Base-by-base conservation (phyloP, 2,113 vertebrate genomes). In the Oophaga pumilio region DNA sequence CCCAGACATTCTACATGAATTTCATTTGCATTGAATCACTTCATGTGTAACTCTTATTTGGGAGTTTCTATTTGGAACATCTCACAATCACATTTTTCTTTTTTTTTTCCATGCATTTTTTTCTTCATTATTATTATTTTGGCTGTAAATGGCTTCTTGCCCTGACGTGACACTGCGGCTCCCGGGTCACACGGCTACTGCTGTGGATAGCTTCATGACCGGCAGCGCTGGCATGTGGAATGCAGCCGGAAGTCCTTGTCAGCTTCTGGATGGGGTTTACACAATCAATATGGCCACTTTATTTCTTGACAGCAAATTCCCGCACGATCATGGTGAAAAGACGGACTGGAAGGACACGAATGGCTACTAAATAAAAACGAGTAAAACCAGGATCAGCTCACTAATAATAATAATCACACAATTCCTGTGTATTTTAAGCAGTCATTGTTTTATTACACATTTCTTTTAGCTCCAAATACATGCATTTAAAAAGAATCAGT, bases 161-260 rank as follows among this genome's bases (percentile, higher is more conserved):
- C 78, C 57, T n/a, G 8, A 60, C n/a, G 53, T 57, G 56, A 77
- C 57, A 52, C 33, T 0, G 2, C 50, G 28, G 52, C n/a, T 52
- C 56, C 73, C 14, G 50, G 28, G 73, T 76, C 73, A 76, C 12
- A 9, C n/a, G 76, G 33, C 52, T 52, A 49, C 84, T 43, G 22
- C 26, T 64, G 12, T n/a, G 57, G 60, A 43, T 60, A 49, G 24
- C 76, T 2, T 24, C 68, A 59, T 60, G 69, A 60, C 14, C 53
- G 2, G 18, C 22, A 50, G 17, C 68, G 18, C 18, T 49, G 69
- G 22, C 53, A 14, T 22, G 9, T 53, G 83, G 26, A 59, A 60
- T 60, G 52, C 14, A 59, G 24, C 64, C 43, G 83, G 83, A 85
- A 56, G 64, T 20, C 17, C 69, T 43, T 49, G 83, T 85, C 83